Evolutionary conservation across 1,140 invertebrate genomes (phyloP), one percentile per base, ranked within the genome.

Genomic region (Drosophila mauritiana): DNA sequence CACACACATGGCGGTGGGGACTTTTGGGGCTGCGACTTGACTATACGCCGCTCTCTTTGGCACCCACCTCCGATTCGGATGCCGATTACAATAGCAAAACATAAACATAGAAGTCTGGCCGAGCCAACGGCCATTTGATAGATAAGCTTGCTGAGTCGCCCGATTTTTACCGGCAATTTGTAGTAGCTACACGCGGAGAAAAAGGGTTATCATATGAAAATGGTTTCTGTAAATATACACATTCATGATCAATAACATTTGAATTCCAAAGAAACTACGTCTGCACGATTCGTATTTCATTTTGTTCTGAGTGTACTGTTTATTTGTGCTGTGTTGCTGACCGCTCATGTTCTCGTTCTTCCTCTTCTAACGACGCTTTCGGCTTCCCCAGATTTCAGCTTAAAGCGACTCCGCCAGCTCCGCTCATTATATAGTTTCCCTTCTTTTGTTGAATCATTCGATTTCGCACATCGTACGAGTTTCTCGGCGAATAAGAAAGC

Each of bases 401-500:
- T 45, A 46, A 65, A 62, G 63, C 63, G 46, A 51, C 55, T 73
- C 53, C 25, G 15, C 13, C 34, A 31, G 20, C 61, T 25, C 58
- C 37, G 62, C 52, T 56, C 68, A 57, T 62, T 76, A 53, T 65
- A 68, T 83, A 68, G 53, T 43, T 52, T 68, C 64, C 64, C 64
- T 65, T 49, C 67, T 80, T 80, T 84, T 73, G 73, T 85, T 73
- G 73, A 80, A 70, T 72, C 73, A 68, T 88, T 80, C 74, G 78
- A 53, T 58, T 34, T 54, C 45, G 64, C 75, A 80, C 68, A 89
- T 90, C 84, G 63, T 90, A 84, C 85, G 80, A 88, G 77, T 80
- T 88, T 88, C 78, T 80, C 72, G 68, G 80, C 73, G 77, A 86
- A 86, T 84, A 68, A 84, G 81, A 84, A 84, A 80, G 63, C 81